These are phyloP conservation scores for Serrognathus titanus DNA, from an alignment of 2,888 invertebrate species.

Conservation along the genomic window DNA sequence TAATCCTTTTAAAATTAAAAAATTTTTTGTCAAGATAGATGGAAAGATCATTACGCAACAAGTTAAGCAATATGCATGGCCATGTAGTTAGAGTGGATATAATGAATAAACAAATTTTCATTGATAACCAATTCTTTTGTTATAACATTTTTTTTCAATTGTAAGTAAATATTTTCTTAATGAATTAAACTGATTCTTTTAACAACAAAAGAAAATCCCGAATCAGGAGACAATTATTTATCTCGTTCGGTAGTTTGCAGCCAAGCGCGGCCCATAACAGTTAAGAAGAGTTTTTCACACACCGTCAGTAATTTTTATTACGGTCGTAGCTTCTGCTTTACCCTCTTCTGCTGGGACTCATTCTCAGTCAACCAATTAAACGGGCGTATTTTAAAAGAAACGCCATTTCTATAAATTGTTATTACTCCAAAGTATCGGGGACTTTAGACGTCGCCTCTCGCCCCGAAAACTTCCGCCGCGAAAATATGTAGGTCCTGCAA, in stretches of 20 bases:
- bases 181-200: too few species aligned
- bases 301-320: constrained; percentile 41
- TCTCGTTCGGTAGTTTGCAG: constrained; percentile 23
- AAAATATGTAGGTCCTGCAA: constrained; percentile 4
- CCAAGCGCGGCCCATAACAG: constrained; percentile 30
- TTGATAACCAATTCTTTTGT: too few species aligned
- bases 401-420: constrained; percentile 46
- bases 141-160: too few species aligned
- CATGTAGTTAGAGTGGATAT: too few species aligned
- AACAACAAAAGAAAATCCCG: not conserved
- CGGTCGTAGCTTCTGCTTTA: constrained; percentile 39
- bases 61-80: too few species aligned
- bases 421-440: constrained; percentile 21
- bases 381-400: constrained; percentile 44
- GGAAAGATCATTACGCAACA: too few species aligned
- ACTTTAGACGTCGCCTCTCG: constrained; percentile 12
- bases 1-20: too few species aligned
- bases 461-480: constrained; percentile 12
- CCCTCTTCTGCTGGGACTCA: constrained; percentile 42
- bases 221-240: constrained; percentile 21
- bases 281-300: constrained; percentile 34
- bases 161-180: not conserved
- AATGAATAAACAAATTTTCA: too few species aligned
- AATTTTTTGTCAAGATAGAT: too few species aligned
- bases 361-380: constrained; percentile 48